Evolutionary conservation across 1,140 invertebrate genomes (phyloP), one percentile per base, ranked within the genome.

Genomic region (Dinoponera quadriceps): DNA sequence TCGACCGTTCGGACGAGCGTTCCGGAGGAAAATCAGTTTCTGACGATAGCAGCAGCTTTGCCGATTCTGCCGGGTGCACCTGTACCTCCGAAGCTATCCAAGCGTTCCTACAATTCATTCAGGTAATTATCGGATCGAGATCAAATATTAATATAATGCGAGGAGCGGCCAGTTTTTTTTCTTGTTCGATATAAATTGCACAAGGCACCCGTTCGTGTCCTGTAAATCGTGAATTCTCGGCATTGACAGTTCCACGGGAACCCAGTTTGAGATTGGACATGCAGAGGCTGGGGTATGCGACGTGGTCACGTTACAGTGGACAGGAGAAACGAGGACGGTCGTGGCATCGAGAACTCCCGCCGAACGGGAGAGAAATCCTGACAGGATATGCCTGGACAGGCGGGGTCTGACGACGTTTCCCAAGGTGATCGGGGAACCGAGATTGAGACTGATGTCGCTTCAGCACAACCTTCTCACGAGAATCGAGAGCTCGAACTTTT

Each of bases 381-480:
- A 98, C 91, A 94, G 97, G 85, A 97, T 98, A 87, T 96, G 96
- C 90, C 95, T 97, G 14, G 97, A 98, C 91, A 95, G 97, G 88
- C 94, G 96, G 49, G 97, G 97, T 16, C 93, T 98, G 22, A 97
- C 96, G 9, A 95, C 95, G 29, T 96, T 98, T 85, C 98, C 98
- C 0, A 95, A 97, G 81, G 96, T 98, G 74, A 96, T 97, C 59
- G 96, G 96, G 55, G 98, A 98, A 87, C 95, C 96, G 22, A 96
- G 96, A 89, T 93, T 99, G 33, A 95, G 97, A 33, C 94, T 99
- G 59, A 94, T 99, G 60, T 98, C 98, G 51, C 95, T 98, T 38
- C 98, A 99, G 91, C 98, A 99, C 92, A 99, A 99, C 95, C 95
- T 97, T 82, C 96, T 99, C 73, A 97, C 96, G 73, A 96, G 96